Conservation (phyloP, 2,113 vertebrate species). For the Chunga burmeisteri region DNA sequence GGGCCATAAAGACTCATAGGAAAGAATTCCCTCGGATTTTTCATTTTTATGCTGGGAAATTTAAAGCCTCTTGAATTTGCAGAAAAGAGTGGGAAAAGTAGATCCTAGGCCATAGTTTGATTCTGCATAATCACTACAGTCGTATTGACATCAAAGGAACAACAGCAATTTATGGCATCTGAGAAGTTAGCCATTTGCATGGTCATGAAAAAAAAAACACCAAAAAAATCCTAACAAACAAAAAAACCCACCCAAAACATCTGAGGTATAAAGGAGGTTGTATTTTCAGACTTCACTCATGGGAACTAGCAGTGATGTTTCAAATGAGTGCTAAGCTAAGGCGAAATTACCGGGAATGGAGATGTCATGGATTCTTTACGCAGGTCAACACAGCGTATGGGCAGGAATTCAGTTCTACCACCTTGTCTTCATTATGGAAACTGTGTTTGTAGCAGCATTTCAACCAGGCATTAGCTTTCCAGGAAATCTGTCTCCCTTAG, state of each 20-base stretch:
- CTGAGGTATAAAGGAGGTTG: not conserved
- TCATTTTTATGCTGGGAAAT: slow-evolving; percentile 13
- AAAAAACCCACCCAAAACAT: not conserved
- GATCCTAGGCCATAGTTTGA: not conserved
- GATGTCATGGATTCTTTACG: not conserved
- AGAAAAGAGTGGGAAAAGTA: not conserved
- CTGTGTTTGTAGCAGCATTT: not conserved
- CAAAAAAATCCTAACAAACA: not conserved
- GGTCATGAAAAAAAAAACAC: not conserved
- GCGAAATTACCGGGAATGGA: not conserved
- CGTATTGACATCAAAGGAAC: not conserved
- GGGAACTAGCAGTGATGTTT: not conserved
- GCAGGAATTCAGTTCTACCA: not conserved
- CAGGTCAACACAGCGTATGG: not conserved
- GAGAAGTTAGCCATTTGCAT: not conserved
- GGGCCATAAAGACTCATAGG: not conserved
- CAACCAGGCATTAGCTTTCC: not conserved
- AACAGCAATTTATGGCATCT: not conserved
- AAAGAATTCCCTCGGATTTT: slow-evolving; percentile 5
- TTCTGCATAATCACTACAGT: not conserved
- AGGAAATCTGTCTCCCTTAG: not conserved
- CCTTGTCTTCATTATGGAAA: not conserved
- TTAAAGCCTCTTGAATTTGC: not conserved
- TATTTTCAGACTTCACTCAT: not conserved
- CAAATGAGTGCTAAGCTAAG: not conserved